Percentiles rank a stretch among this genome's conserved stretches.
These are phyloP conservation scores for Vulpes lagopus DNA, from an alignment of 2,113 vertebrate genomes.

Conservation along the genomic window DNA sequence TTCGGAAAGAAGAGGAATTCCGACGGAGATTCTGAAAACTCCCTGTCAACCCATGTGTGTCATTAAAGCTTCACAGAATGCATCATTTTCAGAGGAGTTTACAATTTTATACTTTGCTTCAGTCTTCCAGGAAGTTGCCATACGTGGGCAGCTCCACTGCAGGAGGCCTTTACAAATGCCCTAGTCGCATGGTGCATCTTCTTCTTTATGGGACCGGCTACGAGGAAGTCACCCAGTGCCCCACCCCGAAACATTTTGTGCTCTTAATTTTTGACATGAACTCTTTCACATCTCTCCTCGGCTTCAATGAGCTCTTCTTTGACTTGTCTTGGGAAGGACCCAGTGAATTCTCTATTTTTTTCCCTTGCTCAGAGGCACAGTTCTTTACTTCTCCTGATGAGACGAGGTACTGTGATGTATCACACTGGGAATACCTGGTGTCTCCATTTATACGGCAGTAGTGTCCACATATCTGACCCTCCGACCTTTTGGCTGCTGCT, in stretches of 20 bases:
- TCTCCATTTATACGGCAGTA: neutral
- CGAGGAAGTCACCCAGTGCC: neutral
- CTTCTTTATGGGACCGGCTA: neutral
- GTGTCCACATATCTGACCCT: neutral
- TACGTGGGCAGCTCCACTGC: neutral
- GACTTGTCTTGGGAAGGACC: neutral
- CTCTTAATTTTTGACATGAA: neutral
- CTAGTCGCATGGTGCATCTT: neutral
- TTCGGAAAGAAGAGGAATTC: neutral
- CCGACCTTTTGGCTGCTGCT: neutral
- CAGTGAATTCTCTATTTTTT: neutral
- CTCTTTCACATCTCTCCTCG: neutral
- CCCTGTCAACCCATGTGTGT: neutral
- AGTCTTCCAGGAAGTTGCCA: neutral
- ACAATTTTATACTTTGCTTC: neutral
- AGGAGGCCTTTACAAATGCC: neutral
- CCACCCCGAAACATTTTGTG: neutral
- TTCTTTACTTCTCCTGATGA: neutral
- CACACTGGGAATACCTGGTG: neutral
- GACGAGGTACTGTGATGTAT: neutral
- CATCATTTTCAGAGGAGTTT: neutral
- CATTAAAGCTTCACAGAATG: neutral
- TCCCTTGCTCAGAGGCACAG: neutral
- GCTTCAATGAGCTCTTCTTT: neutral
- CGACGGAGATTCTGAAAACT: neutral